Base-by-base conservation (phyloP, 1,140 invertebrate species). In the Microplitis mediator region DNA sequence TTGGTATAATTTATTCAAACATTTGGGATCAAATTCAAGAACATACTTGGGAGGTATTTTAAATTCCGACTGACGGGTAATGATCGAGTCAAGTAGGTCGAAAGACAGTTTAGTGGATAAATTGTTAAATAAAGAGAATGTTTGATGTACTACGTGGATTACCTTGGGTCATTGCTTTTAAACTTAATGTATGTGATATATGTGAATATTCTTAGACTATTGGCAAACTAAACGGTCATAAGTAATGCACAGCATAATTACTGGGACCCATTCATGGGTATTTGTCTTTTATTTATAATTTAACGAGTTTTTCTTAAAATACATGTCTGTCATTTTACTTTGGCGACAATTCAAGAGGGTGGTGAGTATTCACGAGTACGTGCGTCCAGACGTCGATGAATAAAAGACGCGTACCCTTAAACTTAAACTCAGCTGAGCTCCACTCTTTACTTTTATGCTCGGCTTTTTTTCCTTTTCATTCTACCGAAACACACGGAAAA, bases 341-440 rank as follows among this genome's bases (percentile, higher is more conserved):
- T 79, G 23, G 74, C 73, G 71, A 74, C 77, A 76, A 69, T 76
- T 78, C 73, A 69, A 67, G 51, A 45, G 69, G 76, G 76, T 76
- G 32, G 74, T 71, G 71, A 74, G 76, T 75, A 69, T 76, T 78
- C 74, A 69, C 61, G 51, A 45, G 69, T 76, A 76, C 75, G 74
- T 77, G 39, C 71, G 76, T 76, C 77, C 78, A 81, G 82, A 80
- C 79, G 75, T 77, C 71, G 70, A 73, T 83, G 81, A 82, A 83
- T 81, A 82, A 83, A 81, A 78, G 36, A 82, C 76, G 51, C 76
- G 64, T 62, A 23, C 23, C 23, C 73, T 70, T 78, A 78, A 78
- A 79, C 78, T 75, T 76, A 75, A 74, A 56, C 75, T 68, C 16
- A 23, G 9, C 56, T 58, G 9, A 6, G 9, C 52, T 23, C n/a